Conservation (phyloP, 2,797 vertebrate species). For the Columba guinea region DNA sequence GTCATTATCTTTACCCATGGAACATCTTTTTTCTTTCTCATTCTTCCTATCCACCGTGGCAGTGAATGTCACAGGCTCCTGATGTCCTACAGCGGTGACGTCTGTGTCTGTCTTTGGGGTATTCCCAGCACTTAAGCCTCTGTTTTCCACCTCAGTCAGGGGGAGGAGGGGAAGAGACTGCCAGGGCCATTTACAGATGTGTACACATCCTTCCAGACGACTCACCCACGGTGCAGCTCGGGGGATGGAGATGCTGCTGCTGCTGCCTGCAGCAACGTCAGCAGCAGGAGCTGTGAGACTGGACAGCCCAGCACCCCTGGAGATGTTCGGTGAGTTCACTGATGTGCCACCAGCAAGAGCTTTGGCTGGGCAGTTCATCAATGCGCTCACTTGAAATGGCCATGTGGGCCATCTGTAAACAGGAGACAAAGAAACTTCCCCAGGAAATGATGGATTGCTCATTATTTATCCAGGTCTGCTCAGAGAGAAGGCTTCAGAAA, state of each 20-base stretch:
- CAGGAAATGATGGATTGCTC: background rate
- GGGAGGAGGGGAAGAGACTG: background rate
- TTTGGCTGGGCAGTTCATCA: background rate
- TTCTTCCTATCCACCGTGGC: background rate
- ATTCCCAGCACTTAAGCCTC: background rate
- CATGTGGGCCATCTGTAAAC: background rate
- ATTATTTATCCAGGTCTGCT: background rate
- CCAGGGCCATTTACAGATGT: background rate
- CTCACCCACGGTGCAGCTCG: background rate
- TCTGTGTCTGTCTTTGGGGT: background rate
- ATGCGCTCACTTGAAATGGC: background rate
- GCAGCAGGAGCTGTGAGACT: background rate
- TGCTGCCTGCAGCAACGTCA: background rate
- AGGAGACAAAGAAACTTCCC: background rate
- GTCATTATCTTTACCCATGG: background rate
- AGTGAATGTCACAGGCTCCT: background rate
- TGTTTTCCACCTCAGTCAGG: background rate
- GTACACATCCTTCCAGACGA: background rate
- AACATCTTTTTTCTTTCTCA: background rate
- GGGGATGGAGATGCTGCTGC: background rate
- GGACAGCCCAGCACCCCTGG: background rate
- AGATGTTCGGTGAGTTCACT: background rate
- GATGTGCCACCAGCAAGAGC: fast-evolving
- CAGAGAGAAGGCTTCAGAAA: background rate
- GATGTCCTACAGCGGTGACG: background rate